A percentile compares a stretch with the other conserved stretches of the same genome.
These are phyloP conservation scores for Artemisiospiza belli DNA, from an alignment of 2,113 vertebrate genomes.

Conservation along the genomic window DNA sequence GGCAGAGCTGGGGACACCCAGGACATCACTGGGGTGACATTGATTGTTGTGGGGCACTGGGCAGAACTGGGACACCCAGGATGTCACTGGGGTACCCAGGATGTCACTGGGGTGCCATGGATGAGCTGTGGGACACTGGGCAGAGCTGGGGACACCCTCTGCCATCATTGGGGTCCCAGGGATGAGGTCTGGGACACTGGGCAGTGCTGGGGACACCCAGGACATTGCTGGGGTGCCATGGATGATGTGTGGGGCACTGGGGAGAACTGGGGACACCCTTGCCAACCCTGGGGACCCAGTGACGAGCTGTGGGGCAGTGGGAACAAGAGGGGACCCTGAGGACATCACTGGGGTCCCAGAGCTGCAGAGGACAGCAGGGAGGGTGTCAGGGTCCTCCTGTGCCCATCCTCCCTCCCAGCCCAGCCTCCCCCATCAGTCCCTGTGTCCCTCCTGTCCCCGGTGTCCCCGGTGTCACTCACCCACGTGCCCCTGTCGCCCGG, in stretches of 20 bases:
- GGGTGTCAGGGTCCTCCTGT: accelerated
- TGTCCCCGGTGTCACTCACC: conserved; percentile 77
- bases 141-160: too few species aligned
- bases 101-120: too few species aligned
- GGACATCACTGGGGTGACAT: neutral
- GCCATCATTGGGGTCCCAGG: too few species aligned
- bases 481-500: conserved; percentile 89
- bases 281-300: too few species aligned
- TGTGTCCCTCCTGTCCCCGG: neutral
- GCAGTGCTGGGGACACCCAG: neutral
- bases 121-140: too few species aligned
- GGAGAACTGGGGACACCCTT: too few species aligned
- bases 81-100: too few species aligned
- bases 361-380: neutral
- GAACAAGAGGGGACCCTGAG: neutral
- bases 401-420: neutral
- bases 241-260: too few species aligned
- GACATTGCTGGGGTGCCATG: too few species aligned
- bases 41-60: neutral
- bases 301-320: neutral
- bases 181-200: neutral
- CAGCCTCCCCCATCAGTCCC: accelerated
- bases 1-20: neutral
- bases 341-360: neutral
- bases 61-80: neutral